These are phyloP conservation scores for Onchidella celtica DNA, from an alignment of 2,888 invertebrate species.

Conservation along the genomic window DNA sequence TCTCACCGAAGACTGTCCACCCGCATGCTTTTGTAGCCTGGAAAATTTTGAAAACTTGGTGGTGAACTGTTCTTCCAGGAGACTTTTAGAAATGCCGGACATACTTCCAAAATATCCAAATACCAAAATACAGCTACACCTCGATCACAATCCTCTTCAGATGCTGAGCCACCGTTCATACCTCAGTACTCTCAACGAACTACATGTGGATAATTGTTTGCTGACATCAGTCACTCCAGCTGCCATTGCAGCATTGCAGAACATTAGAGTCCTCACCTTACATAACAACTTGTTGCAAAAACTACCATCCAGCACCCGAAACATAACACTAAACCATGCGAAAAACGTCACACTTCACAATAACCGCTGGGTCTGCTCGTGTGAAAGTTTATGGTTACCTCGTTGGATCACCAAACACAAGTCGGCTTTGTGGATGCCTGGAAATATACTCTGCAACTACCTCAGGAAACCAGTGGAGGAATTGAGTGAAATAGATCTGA, in stretches of 20 bases:
- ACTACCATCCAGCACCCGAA: slow-evolving; percentile 45
- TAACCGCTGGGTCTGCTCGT: slow-evolving; percentile 53
- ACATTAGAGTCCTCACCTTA: slow-evolving; percentile 47
- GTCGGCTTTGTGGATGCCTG: slow-evolving; percentile 41
- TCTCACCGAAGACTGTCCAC: slow-evolving; percentile 30
- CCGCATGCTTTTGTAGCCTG: slow-evolving; percentile 5
- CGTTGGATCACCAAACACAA: slow-evolving; percentile 46
- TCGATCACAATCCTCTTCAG: slow-evolving; percentile 45
- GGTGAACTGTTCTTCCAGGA: slow-evolving; percentile 35
- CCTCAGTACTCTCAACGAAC: slow-evolving; percentile 21
- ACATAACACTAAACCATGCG: slow-evolving; percentile 47
- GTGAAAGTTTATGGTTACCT: slow-evolving; percentile 52
- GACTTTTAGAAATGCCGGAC: slow-evolving; percentile 46
- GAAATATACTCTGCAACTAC: slow-evolving; percentile 46
- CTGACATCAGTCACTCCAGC: slow-evolving; percentile 44
- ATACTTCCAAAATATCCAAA: slow-evolving; percentile 20
- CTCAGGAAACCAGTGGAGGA: slow-evolving; percentile 44
- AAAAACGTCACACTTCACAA: slow-evolving; percentile 50
- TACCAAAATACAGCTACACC: background rate
- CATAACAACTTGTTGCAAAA: slow-evolving; percentile 51
- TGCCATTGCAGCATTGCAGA: slow-evolving; percentile 50
- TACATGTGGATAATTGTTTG: slow-evolving; percentile 38
- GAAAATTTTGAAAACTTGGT: background rate
- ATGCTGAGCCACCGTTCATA: slow-evolving; percentile 30
- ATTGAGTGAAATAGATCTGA: slow-evolving; percentile 30